phyloP scores from a whole-genome alignment of 1,140 invertebrate genomes.

The Trypoxylus dichotomus region DNA sequence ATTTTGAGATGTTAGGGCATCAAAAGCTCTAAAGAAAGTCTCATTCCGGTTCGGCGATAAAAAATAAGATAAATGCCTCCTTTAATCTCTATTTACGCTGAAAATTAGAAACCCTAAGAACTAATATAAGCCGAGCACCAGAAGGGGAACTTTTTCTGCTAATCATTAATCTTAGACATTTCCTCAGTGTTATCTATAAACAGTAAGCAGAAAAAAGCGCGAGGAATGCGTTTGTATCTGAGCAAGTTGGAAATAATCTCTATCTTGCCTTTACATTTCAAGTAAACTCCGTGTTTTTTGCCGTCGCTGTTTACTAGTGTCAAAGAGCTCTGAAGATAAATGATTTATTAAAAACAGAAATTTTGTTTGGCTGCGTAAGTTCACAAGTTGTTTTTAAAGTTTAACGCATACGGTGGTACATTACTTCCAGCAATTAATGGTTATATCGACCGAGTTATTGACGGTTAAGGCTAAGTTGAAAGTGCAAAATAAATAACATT shows the following conservation, averaged over 20 bases:
- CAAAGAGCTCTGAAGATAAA: background rate
- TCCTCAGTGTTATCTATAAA: conserved; percentile 27
- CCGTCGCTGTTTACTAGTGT: background rate
- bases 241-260: conserved; percentile 12
- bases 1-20: background rate
- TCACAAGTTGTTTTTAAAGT: too few relatives aligned
- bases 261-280: conserved; percentile 14
- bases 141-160: conserved; percentile 15
- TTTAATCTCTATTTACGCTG: conserved; percentile 25
- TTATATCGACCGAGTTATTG: too few relatives aligned
- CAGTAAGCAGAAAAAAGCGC: conserved; percentile 6
- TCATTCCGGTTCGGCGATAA: background rate
- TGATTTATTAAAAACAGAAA: background rate
- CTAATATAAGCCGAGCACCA: conserved; percentile 23
- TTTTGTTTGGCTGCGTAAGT: background rate
- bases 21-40: background rate
- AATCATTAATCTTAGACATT: conserved; percentile 27
- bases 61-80: conserved; percentile 25
- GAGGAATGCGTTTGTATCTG: conserved; percentile 20
- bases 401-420: too few relatives aligned
- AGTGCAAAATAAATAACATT: too few relatives aligned
- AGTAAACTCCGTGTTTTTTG: conserved; percentile 15
- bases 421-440: too few relatives aligned
- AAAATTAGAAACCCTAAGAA: conserved; percentile 27
- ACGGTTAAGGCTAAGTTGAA: too few relatives aligned